A percentile compares a stretch with the other conserved stretches of the same genome.
These are phyloP conservation scores for Tiphia femorata DNA, from an alignment of 2,888 invertebrate genomes.

Conservation along the genomic window DNA sequence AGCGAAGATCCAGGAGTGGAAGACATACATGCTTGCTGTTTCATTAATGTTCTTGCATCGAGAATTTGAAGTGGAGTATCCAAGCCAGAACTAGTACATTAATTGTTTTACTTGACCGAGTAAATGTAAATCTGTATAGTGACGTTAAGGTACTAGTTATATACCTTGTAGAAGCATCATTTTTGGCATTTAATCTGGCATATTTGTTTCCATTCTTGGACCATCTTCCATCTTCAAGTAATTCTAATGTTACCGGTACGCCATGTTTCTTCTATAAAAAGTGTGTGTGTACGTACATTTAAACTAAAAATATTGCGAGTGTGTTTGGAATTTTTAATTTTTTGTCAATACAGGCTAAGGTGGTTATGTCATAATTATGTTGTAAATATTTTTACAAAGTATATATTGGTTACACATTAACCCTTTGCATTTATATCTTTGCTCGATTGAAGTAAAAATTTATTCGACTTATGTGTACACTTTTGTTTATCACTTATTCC, in stretches of 20 bases:
- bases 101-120: background rate
- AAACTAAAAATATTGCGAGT: too few species aligned
- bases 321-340: too few species aligned
- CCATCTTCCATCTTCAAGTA: constrained; percentile 58
- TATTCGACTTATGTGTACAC: background rate
- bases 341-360: too few species aligned
- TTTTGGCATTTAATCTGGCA: constrained; percentile 52
- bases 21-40: constrained; percentile 64
- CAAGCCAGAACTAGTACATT: constrained; percentile 59
- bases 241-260: constrained; percentile 56
- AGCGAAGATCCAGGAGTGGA: constrained; percentile 78
- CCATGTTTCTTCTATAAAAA: constrained; percentile 53
- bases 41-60: constrained; percentile 72
- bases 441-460: too few species aligned
- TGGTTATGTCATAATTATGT: too few species aligned
- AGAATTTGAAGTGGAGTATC: constrained; percentile 75
- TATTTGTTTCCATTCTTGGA: constrained; percentile 54
- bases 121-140: background rate
- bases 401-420: too few species aligned
- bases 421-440: too few species aligned
- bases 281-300: background rate
- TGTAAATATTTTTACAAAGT: too few species aligned
- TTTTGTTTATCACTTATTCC: too few species aligned
- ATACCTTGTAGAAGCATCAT: constrained; percentile 55
- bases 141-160: background rate